A percentile compares a stretch with the other conserved stretches of the same genome.
Conservation (phyloP, 2,113 vertebrate species). For the Takifugu bimaculatus region DNA sequence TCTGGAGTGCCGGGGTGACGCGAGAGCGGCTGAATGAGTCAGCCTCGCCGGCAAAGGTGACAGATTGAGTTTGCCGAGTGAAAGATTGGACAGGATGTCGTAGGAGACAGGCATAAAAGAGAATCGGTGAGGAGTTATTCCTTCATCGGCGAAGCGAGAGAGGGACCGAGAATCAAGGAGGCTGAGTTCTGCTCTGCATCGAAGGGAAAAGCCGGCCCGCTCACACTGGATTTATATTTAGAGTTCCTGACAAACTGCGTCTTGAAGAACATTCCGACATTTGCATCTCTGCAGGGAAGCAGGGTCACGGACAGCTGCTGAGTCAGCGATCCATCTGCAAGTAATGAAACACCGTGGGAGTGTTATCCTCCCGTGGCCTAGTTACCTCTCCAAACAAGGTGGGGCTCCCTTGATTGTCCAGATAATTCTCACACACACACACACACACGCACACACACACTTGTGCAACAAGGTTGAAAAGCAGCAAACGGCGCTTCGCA, state of each 20-base stretch:
- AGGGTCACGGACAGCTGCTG: neutral
- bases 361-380: neutral
- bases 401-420: constrained; percentile 1
- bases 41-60: constrained; percentile 18
- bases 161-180: constrained; percentile 22
- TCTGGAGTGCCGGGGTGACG: constrained; percentile 21
- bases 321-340: constrained; percentile 12
- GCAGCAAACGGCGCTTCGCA: neutral
- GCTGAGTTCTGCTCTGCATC: constrained; percentile 21
- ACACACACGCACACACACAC: neutral
- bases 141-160: constrained; percentile 2
- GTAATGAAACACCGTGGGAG: constrained; percentile 3
- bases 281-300: constrained; percentile 16
- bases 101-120: constrained; percentile 20
- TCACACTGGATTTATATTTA: neutral
- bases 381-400: constrained; percentile 9
- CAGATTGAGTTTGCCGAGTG: constrained; percentile 2
- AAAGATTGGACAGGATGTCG: constrained; percentile 21
- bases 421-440: constrained; percentile 12
- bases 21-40: constrained; percentile 30
- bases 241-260: too few species aligned
- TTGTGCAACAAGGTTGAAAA: neutral
- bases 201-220: neutral
- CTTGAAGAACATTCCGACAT: neutral
- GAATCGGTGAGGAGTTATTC: constrained; percentile 11